Evolutionary conservation across 2,113 vertebrate genomes (phyloP).

Genomic region (Lonchura striata): DNA sequence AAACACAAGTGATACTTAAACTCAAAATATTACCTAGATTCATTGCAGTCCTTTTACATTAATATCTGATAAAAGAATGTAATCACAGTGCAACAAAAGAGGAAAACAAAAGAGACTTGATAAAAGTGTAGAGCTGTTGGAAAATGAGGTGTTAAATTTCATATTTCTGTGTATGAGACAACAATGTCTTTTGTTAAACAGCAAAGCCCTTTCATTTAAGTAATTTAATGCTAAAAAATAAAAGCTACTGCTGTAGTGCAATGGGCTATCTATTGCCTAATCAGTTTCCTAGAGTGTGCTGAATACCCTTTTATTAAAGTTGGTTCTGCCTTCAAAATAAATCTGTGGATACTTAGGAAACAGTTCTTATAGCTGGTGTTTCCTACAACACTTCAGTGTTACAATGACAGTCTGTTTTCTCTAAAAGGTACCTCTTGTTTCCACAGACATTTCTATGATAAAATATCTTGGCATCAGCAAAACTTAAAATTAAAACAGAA

Average conservation of each 20-base stretch:
- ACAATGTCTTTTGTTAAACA: neutral
- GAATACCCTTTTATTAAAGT: neutral
- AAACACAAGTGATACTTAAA: slow-evolving; percentile 13
- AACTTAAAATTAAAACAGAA: neutral
- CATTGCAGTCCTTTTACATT: neutral
- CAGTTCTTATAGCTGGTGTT: neutral
- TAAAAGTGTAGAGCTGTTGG: neutral
- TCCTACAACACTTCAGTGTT: neutral
- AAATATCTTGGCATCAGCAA: neutral
- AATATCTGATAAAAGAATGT: slow-evolving; percentile 12
- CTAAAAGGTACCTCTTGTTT: neutral
- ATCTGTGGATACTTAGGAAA: neutral
- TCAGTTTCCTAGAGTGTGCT: neutral
- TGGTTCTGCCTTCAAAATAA: neutral
- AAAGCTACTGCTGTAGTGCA: neutral
- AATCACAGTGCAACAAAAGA: neutral
- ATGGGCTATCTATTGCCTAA: slow-evolving; percentile 15
- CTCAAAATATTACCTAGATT: neutral
- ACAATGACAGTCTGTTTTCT: neutral
- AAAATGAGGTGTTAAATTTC: slow-evolving; percentile 11
- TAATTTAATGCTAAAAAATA: neutral
- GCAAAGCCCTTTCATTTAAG: neutral
- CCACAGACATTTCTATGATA: neutral
- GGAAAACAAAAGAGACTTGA: slow-evolving; percentile 18
- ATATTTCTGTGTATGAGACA: neutral